Conservation (phyloP, 1,140 invertebrate genomes). For the Drosophila mauritiana region DNA sequence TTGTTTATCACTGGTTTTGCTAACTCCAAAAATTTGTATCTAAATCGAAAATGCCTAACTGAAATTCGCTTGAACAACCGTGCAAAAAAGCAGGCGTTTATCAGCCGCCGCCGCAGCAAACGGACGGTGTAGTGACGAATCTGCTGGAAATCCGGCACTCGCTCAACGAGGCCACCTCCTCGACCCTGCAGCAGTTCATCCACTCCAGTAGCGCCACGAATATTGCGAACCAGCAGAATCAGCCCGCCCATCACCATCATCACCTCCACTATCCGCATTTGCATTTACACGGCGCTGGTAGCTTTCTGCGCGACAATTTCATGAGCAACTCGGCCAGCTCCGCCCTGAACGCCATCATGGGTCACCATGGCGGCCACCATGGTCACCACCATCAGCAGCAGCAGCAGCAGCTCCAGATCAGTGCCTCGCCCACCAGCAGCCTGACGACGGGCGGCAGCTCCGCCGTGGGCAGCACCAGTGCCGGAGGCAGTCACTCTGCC, state of each 20-base stretch:
- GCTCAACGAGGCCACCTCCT: constrained; percentile 76
- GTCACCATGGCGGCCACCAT: constrained; percentile 46
- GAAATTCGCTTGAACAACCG: constrained; percentile 4
- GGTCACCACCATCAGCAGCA: constrained; percentile 38
- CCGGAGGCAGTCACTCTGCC: constrained; percentile 78
- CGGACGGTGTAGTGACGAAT: constrained; percentile 74
- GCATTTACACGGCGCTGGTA: constrained; percentile 79
- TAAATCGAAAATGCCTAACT: constrained; percentile 17
- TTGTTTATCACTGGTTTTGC: constrained; percentile 50
- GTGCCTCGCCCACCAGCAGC: constrained; percentile 52
- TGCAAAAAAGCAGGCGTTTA: constrained; percentile 67
- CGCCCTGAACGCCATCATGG: constrained; percentile 79
- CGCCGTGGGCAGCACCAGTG: constrained; percentile 57
- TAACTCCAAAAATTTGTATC: constrained; percentile 40
- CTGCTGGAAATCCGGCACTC: constrained; percentile 78
- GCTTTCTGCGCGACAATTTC: constrained; percentile 78
- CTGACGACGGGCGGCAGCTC: constrained; percentile 5
- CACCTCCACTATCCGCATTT: constrained; percentile 75
- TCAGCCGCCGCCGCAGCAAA: constrained; percentile 55
- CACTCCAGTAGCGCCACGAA: constrained; percentile 71
- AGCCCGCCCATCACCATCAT: constrained; percentile 53
- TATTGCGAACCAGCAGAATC: constrained; percentile 48
- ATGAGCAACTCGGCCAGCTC: constrained; percentile 80
- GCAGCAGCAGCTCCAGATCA: constrained; percentile 32
- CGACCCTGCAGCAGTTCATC: constrained; percentile 73